phyloP scores from a whole-genome alignment of 2,113 vertebrate species.

The Tragelaphus imberbis region DNA sequence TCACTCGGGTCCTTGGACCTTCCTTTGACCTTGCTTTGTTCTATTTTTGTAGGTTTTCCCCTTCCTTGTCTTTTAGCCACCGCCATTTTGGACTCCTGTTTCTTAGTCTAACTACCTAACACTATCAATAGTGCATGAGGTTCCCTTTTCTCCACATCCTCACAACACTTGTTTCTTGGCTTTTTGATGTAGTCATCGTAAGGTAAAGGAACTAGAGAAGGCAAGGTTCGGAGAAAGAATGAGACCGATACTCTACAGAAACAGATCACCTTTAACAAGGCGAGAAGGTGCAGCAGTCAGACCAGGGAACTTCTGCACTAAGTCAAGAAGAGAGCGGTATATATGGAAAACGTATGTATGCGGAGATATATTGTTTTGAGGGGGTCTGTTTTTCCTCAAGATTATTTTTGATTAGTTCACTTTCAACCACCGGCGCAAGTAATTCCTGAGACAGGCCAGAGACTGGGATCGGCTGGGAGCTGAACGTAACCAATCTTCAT shows the following conservation, averaged over 20 bases:
- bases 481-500: neutral
- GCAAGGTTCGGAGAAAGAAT: fast-evolving
- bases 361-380: neutral
- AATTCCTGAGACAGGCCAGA: neutral
- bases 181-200: neutral
- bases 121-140: neutral
- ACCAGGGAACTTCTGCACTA: neutral
- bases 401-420: neutral
- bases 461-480: neutral
- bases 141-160: neutral
- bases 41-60: too few relatives aligned
- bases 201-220: neutral
- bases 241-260: neutral
- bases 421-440: neutral
- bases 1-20: too few relatives aligned
- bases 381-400: neutral
- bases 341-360: neutral
- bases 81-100: too few relatives aligned
- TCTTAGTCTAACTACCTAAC: too few relatives aligned
- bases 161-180: neutral
- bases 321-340: neutral
- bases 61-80: too few relatives aligned
- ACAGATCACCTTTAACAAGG: neutral
- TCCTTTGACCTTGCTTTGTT: too few relatives aligned
- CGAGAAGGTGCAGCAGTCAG: neutral